Percentiles rank a stretch among this genome's conserved stretches.
Conservation (phyloP, 2,888 invertebrate species). For the Trachelus tabidus region DNA sequence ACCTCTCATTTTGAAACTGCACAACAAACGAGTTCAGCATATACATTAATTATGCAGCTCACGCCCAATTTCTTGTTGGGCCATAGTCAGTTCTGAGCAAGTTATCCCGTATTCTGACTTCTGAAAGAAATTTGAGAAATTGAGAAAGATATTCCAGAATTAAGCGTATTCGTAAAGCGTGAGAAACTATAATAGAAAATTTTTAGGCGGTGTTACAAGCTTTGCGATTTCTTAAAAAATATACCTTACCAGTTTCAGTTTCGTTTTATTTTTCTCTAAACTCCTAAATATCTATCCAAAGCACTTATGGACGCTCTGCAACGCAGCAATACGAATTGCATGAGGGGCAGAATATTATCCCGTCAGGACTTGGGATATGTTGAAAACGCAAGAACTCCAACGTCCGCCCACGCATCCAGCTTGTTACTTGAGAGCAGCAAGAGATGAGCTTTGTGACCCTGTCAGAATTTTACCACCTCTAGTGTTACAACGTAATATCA, state of each 20-base stretch:
- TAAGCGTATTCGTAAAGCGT: neutral
- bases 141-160: neutral
- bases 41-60: neutral
- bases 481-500: conserved; percentile 57
- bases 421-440: conserved; percentile 37
- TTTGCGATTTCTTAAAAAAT: neutral
- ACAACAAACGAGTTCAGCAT: neutral
- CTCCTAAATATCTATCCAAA: neutral
- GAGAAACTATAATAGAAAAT: neutral
- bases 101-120: neutral
- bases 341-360: conserved; percentile 53
- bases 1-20: conserved; percentile 2
- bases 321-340: conserved; percentile 22
- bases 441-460: conserved; percentile 43
- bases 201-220: neutral
- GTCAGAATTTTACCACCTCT: conserved; percentile 56
- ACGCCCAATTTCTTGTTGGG: neutral
- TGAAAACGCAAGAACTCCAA: neutral
- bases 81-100: neutral
- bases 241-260: neutral
- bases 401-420: conserved; percentile 46
- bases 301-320: neutral
- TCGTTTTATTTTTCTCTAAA: neutral
- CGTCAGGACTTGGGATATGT: conserved; percentile 37
- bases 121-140: neutral